Evolutionary conservation across 2,888 invertebrate species (phyloP), one percentile per base, ranked within the genome.

Genomic region (Agrotis puta): DNA sequence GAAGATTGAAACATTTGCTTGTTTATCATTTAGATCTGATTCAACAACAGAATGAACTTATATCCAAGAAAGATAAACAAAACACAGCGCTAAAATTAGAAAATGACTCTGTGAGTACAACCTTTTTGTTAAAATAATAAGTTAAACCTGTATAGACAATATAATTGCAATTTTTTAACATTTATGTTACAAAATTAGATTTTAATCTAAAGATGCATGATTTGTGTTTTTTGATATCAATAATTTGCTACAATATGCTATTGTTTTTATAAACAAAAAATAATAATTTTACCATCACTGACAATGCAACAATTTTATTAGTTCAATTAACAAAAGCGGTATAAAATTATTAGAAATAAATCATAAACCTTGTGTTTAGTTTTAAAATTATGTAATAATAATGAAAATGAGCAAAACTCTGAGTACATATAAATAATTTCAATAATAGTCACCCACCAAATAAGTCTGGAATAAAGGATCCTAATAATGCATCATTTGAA

Each of bases 31-130:
- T 99, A 87, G 98, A 99, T 92, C 95, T 99, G 77, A 98, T 99
- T 90, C 98, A 98, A 92, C 98, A 98, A 93, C 98, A 99, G 93
- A 98, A 98, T 88, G 98, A 98, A 88, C 97, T 98, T 87, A 97
- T 99, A 80, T 96, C 97, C 83, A 97, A 97, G 85, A 98, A 98
- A 93, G 98, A 99, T 86, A 98, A 98, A 90, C 96, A 97, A 65
- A 97, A 98, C 80, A 97, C 97, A 72, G 96, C 97, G 67, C 94
- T 98, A 48, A 97, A 97, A 88, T 97, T 97, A 87, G 98, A 98
- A 94, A 98, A 98, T 95, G 98, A 98, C 91, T 97, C 97, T 92
- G 98, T 99, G 96, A 96, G 97, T 72, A 77, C 47, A 16, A 59
- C 43, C 53, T 53, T 45, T 54, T 39, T 56, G 33, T 39, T 39